Conservation (phyloP, 2,888 invertebrate genomes). For the Ennomos quercinarius region DNA sequence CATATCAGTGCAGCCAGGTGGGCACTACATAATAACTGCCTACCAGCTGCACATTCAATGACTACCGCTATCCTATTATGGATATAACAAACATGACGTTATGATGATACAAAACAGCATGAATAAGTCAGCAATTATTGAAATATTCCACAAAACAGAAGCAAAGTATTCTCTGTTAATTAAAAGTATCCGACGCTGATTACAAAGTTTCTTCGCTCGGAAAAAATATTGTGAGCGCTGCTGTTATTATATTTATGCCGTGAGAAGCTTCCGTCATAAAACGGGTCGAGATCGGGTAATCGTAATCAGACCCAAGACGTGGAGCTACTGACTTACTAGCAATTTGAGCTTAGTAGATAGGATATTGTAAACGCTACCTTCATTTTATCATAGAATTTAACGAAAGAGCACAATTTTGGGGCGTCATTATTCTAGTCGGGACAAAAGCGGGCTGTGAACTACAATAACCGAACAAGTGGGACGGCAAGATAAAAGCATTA, state of each 20-base stretch:
- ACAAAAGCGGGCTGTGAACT: constrained; percentile 34
- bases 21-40: constrained; percentile 56
- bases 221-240: constrained; percentile 29
- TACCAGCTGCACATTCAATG: constrained; percentile 7
- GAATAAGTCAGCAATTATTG: constrained; percentile 18
- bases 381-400: constrained; percentile 21
- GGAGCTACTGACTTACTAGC: constrained; percentile 35
- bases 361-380: no score
- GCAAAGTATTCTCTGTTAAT: constrained; percentile 33
- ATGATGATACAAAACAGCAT: constrained; percentile 10
- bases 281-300: constrained; percentile 30
- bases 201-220: constrained; percentile 37
- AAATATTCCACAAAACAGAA: constrained; percentile 18
- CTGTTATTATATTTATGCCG: constrained; percentile 37
- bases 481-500: constrained; percentile 46
- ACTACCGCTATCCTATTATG: constrained; percentile 2
- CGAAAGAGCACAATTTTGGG: constrained; percentile 21
- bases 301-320: constrained; percentile 34
- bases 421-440: constrained; percentile 24
- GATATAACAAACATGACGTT: not conserved
- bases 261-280: constrained; percentile 22
- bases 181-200: constrained; percentile 38
- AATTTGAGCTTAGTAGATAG: constrained; percentile 32
- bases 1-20: constrained; percentile 74
- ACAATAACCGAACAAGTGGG: constrained; percentile 41